Evolutionary conservation across 2,888 invertebrate genomes (phyloP).

Genomic region (Cryptops parisi): DNA sequence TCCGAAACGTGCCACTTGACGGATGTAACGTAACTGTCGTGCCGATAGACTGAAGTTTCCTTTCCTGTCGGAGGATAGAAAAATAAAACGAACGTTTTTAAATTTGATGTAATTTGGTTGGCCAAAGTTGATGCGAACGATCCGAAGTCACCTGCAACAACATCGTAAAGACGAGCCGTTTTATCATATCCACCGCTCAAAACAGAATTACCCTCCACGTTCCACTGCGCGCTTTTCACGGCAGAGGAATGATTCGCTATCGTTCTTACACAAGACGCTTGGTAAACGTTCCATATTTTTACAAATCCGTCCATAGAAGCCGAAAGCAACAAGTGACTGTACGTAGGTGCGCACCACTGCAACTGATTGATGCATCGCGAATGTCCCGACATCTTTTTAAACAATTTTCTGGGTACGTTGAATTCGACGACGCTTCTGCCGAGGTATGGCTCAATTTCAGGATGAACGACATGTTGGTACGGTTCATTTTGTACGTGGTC

Average conservation of each 20-base stretch:
- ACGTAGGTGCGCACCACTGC: slow-evolving; percentile 22
- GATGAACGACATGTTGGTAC: too few relatives aligned
- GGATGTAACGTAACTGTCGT: slow-evolving; percentile 26
- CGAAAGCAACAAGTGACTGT: slow-evolving; percentile 29
- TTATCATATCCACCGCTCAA: slow-evolving; percentile 30
- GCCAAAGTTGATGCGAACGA: not conserved
- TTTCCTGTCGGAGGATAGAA: too few relatives aligned
- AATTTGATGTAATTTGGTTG: too few relatives aligned
- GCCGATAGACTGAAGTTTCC: too few relatives aligned
- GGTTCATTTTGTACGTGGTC: too few relatives aligned
- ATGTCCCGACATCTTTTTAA: slow-evolving; percentile 2
- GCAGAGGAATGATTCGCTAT: slow-evolving; percentile 18
- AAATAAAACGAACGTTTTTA: too few relatives aligned
- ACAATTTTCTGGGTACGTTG: too few relatives aligned
- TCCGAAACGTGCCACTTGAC: slow-evolving; percentile 26
- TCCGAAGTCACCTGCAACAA: slow-evolving; percentile 26
- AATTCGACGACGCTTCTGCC: too few relatives aligned
- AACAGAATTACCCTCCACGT: slow-evolving; percentile 23
- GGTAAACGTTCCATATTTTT: slow-evolving; percentile 29
- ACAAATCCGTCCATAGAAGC: slow-evolving; percentile 29
- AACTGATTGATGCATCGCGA: slow-evolving; percentile 8
- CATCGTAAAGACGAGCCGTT: slow-evolving; percentile 26
- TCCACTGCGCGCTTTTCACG: slow-evolving; percentile 30
- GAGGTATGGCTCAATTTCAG: too few relatives aligned
- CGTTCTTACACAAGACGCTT: slow-evolving; percentile 21